Base-by-base conservation (phyloP, 1,140 invertebrate species). In the Oncopeltus fasciatus region DNA sequence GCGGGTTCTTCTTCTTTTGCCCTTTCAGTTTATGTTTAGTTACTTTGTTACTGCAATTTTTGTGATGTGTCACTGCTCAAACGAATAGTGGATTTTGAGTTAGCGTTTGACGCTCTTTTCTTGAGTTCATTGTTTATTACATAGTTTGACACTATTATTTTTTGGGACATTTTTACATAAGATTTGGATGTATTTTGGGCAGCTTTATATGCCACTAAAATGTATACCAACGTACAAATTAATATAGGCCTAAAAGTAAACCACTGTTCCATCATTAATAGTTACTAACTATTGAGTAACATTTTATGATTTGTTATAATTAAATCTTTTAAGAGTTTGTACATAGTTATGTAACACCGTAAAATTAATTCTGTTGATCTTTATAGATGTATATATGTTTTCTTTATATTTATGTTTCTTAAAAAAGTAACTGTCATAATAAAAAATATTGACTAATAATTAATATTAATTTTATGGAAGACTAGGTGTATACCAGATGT, bases 191-290 rank as follows among this genome's bases (percentile, higher is more conserved):
- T 38, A 38, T 53, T 27, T 53, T 53, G 20, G 49, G 20, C 20
- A 53, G 24, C 18, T 53, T 24, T 26, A 24, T 24, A 24, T 24
- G 21, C 49, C 49, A 24, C 24, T 53, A 18, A 24, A 53, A 28
- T 26, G 46, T 53, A 53, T 53, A 53, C 49, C 49, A 62, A 59
- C 62, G 65, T 66, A 66, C 65, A 66, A 66, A 66, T 63, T 66
- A 66, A 63, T 63, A 66, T 66, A 66, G 65, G 65, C 65, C 65
- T 66, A 66, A 66, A 62, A 59, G 18, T 38, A 33, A 60, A 60
- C 31, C 16, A 24, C 44, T 24, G 47, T 29, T 61, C 29, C 27
- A 31, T 31, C 33, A 26, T 14, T 53, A 26, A 26, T 44, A 49
- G 24, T 51, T 24, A 63, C 28, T 31, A 58, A 62, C 18, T 57